Conservation (phyloP, 2,797 vertebrate species). For the Sebastes dallii region DNA sequence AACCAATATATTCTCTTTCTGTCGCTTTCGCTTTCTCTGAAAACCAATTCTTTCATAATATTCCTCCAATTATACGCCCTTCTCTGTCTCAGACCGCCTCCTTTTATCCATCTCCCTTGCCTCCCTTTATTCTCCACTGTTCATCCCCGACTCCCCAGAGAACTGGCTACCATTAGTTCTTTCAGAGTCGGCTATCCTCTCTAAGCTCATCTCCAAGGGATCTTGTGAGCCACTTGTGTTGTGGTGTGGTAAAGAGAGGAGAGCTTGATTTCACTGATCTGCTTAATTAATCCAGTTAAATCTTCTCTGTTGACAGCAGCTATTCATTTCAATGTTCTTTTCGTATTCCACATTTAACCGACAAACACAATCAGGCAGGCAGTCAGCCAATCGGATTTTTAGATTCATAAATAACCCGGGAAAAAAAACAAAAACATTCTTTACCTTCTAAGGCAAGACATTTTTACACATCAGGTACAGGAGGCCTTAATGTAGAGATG, state of each 20-base stretch:
- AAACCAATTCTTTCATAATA: slow-evolving; percentile 14
- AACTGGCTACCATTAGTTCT: slow-evolving; percentile 27
- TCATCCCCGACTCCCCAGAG: background rate
- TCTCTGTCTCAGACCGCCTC: background rate
- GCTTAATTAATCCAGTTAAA: slow-evolving; percentile 12
- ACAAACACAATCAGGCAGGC: background rate
- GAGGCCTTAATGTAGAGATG: background rate
- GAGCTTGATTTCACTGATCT: slow-evolving; percentile 16
- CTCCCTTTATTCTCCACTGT: background rate
- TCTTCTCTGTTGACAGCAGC: background rate
- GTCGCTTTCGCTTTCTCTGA: background rate
- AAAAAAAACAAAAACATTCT: background rate
- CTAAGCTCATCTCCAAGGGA: slow-evolving; percentile 25
- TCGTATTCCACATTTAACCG: background rate
- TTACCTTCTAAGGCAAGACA: background rate
- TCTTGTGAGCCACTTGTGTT: background rate
- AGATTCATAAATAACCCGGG: background rate
- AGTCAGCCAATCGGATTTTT: background rate
- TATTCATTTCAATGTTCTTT: background rate
- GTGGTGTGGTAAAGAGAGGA: background rate
- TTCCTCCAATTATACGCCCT: slow-evolving; percentile 30
- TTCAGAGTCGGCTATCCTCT: slow-evolving; percentile 14
- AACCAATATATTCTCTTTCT: background rate
- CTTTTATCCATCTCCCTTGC: background rate
- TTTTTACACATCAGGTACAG: background rate